Evolutionary conservation across 2,113 vertebrate species (phyloP).

Genomic region (Morone saxatilis): DNA sequence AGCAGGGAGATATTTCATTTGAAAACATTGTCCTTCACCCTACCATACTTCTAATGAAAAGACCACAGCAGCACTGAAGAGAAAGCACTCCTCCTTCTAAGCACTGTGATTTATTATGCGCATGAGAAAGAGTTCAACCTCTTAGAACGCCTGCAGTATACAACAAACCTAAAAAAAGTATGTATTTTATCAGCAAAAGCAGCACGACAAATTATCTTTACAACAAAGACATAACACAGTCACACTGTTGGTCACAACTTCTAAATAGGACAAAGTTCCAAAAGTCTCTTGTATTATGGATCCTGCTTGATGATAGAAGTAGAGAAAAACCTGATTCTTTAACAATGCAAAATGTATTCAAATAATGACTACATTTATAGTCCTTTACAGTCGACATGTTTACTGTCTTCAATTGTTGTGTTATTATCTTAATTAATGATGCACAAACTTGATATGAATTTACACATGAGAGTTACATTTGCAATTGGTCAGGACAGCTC

Average conservation of each 20-base stretch:
- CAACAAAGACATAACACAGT: not conserved
- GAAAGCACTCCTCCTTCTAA: not conserved
- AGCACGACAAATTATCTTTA: not conserved
- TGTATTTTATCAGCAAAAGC: slow-evolving; percentile 4
- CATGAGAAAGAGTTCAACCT: not conserved
- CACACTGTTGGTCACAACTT: not conserved
- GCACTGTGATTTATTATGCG: not conserved
- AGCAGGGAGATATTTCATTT: not conserved
- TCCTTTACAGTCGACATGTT: too few species aligned
- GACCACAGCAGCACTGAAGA: not conserved
- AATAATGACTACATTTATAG: too few species aligned
- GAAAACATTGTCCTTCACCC: slow-evolving; percentile 21
- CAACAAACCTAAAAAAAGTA: not conserved
- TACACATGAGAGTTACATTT: not conserved
- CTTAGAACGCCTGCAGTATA: not conserved
- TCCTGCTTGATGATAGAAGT: not conserved
- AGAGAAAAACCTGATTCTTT: not conserved
- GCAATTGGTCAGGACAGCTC: not conserved
- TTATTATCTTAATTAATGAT: not conserved
- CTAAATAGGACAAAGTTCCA: not conserved
- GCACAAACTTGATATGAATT: not conserved
- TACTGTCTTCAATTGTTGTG: not conserved
- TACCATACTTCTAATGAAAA: not conserved
- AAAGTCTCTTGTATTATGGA: not conserved
- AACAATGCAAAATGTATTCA: too few species aligned